Percentiles rank a stretch among this genome's conserved stretches.
These are phyloP conservation scores for Myotis yumanensis DNA, from an alignment of 2,113 vertebrate species.

Conservation along the genomic window DNA sequence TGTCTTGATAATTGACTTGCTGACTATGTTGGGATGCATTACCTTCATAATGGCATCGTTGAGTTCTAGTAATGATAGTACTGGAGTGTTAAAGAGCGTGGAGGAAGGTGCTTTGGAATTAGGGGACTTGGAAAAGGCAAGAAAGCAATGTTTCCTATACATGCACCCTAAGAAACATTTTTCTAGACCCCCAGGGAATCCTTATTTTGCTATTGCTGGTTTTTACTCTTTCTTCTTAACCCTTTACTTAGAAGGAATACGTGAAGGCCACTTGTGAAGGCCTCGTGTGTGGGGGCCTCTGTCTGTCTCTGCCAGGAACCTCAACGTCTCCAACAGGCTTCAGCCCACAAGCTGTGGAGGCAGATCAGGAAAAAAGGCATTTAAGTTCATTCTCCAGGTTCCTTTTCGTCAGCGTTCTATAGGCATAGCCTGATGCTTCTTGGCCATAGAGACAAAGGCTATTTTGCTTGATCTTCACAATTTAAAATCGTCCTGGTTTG, in stretches of 20 bases:
- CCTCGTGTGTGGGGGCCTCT: no score
- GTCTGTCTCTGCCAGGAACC: neutral
- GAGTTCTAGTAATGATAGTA: neutral
- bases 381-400: neutral
- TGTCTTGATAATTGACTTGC: neutral
- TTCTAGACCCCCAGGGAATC: neutral
- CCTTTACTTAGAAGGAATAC: neutral
- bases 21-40: neutral
- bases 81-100: neutral
- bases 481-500: neutral
- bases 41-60: neutral
- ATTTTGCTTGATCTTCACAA: neutral
- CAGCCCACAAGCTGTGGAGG: neutral
- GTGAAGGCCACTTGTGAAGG: neutral
- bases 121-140: neutral
- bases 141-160: neutral
- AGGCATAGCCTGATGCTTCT: neutral
- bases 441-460: neutral
- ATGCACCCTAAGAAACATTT: neutral
- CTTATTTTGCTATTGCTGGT: neutral
- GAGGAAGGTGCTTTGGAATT: neutral
- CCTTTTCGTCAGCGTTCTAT: neutral
- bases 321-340: neutral
- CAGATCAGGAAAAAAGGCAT: neutral
- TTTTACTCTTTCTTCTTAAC: neutral